Conservation (phyloP, 2,113 vertebrate genomes). For the Trogon melanurus region DNA sequence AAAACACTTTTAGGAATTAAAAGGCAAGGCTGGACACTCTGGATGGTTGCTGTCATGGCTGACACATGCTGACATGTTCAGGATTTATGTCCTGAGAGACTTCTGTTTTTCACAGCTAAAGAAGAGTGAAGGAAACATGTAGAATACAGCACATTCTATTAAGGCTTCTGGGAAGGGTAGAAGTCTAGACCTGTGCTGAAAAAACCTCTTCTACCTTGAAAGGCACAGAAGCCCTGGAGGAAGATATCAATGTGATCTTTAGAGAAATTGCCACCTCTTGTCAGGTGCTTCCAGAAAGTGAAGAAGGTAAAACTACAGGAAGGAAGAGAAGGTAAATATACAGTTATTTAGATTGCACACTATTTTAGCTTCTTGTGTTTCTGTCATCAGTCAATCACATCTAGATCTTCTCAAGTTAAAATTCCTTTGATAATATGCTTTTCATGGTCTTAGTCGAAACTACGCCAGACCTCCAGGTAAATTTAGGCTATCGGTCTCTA, state of each 20-base stretch:
- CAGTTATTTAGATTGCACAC: neutral
- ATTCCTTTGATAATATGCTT: neutral
- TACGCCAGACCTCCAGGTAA: neutral
- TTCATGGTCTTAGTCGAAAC: neutral
- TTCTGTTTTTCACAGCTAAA: neutral
- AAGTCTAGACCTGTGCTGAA: neutral
- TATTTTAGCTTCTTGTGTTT: neutral
- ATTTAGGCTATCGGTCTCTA: neutral
- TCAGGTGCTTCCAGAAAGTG: neutral
- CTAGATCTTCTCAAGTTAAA: neutral
- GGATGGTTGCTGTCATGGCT: neutral
- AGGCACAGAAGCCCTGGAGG: neutral
- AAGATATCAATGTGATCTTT: neutral
- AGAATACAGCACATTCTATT: neutral
- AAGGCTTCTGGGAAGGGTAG: neutral
- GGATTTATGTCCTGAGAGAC: neutral
- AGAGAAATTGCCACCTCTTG: neutral
- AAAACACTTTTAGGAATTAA: neutral
- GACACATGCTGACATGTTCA: neutral
- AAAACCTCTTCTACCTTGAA: neutral
- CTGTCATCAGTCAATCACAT: neutral
- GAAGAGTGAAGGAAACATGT: neutral
- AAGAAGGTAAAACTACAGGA: neutral
- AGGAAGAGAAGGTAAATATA: neutral
- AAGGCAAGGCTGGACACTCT: neutral